These are phyloP conservation scores for Micromesistius poutassou DNA, from an alignment of 2,797 vertebrate species.

Conservation along the genomic window DNA sequence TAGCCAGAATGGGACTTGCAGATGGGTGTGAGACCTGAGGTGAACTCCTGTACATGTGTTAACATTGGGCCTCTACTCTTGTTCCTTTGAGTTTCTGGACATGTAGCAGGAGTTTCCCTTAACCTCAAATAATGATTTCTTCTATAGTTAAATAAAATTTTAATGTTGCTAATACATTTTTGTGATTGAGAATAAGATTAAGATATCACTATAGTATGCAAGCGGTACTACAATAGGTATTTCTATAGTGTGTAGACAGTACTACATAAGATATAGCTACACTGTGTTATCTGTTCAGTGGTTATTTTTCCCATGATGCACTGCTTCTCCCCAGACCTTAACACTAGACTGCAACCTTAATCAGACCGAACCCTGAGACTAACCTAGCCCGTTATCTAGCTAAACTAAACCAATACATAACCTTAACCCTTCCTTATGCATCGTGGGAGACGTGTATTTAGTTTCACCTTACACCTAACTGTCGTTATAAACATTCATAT, in stretches of 20 bases:
- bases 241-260: too few relatives aligned
- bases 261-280: not conserved
- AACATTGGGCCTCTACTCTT: not conserved
- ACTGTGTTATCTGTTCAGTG: not conserved
- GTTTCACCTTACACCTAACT: not conserved
- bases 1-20: constrained; percentile 1
- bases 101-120: too few relatives aligned
- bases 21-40: not conserved
- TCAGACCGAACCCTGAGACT: not conserved
- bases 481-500: not conserved
- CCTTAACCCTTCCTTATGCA: not conserved
- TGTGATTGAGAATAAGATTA: too few relatives aligned
- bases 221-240: too few relatives aligned
- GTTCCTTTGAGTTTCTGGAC: not conserved
- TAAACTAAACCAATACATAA: not conserved
- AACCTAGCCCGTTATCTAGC: not conserved
- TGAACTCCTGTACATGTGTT: not conserved
- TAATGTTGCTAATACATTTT: not conserved
- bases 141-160: not conserved
- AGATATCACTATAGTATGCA: too few relatives aligned
- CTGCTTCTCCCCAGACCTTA: not conserved
- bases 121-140: too few relatives aligned
- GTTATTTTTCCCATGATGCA: not conserved
- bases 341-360: not conserved
- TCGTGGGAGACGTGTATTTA: not conserved